Evolutionary conservation across 1,140 invertebrate genomes (phyloP).

Genomic region (Trachymyrmex cornetzi): DNA sequence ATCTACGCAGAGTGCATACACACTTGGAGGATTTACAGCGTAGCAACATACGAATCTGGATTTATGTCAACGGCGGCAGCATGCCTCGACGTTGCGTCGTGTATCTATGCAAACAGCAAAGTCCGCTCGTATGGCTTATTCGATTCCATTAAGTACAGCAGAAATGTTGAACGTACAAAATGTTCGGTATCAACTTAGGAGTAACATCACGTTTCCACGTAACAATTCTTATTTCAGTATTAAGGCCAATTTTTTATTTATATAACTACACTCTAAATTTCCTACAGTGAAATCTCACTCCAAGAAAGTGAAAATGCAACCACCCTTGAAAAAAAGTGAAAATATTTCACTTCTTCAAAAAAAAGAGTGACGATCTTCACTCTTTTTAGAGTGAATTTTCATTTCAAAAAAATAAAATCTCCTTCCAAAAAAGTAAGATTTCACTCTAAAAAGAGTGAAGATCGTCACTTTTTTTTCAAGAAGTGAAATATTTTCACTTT

Average conservation of each 20-base stretch:
- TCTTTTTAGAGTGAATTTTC: too few relatives aligned
- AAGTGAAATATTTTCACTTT: too few relatives aligned
- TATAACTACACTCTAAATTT: too few relatives aligned
- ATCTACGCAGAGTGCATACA: constrained; percentile 12
- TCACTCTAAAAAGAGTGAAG: too few relatives aligned
- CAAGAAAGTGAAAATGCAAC: too few relatives aligned
- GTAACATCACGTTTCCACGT: not conserved
- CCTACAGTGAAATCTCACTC: too few relatives aligned
- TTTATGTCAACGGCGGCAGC: constrained; percentile 38
- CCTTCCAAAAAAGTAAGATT: too few relatives aligned
- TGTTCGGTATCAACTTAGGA: not conserved
- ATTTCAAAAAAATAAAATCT: too few relatives aligned
- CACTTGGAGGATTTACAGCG: constrained; percentile 34
- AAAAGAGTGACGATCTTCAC: too few relatives aligned
- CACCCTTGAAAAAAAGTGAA: too few relatives aligned
- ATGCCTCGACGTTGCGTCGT: not conserved
- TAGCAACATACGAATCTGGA: constrained; percentile 58
- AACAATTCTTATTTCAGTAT: not conserved
- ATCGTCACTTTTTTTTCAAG: too few relatives aligned
- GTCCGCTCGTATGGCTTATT: constrained; percentile 21
- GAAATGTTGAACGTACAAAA: constrained; percentile 26
- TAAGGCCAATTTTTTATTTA: not conserved
- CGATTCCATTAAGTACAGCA: constrained; percentile 56
- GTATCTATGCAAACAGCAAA: constrained; percentile 34
- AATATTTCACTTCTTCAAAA: too few relatives aligned